Evolutionary conservation across 2,113 vertebrate species (phyloP).

Genomic region (Terrapene triunguis): DNA sequence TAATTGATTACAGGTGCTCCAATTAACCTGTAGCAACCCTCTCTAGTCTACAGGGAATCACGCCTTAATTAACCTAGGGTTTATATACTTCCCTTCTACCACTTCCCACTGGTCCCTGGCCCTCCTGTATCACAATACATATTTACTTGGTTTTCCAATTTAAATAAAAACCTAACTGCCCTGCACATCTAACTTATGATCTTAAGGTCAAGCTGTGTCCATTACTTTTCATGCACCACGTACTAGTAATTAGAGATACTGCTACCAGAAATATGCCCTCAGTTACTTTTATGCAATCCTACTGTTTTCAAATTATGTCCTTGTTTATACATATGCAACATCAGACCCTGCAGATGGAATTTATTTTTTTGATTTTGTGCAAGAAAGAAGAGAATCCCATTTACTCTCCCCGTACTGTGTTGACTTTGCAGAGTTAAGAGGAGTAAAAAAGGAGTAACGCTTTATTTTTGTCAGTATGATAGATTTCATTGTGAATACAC

Average conservation of each 20-base stretch:
- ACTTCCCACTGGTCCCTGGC: no score
- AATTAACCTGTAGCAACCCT: no score
- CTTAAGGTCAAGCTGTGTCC: background rate
- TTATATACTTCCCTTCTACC: no score
- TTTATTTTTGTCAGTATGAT: background rate
- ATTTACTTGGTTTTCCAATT: constrained; percentile 1
- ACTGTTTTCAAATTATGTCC: background rate
- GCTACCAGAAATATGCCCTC: background rate
- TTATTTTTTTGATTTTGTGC: background rate
- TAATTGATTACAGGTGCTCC: no score
- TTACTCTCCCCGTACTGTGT: background rate
- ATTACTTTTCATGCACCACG: background rate
- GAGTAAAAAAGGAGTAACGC: background rate
- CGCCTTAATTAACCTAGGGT: no score
- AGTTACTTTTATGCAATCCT: background rate
- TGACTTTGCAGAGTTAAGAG: background rate
- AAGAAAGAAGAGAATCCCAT: background rate
- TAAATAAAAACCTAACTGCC: background rate
- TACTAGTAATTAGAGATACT: background rate
- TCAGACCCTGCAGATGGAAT: background rate
- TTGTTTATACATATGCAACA: background rate
- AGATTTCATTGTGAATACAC: background rate
- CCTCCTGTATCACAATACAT: no score
- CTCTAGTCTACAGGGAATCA: no score
- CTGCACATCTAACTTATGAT: background rate